Percentiles rank a stretch among this genome's conserved stretches.
Evolutionary conservation across 2,113 vertebrate genomes (phyloP).

Genomic region (Setophaga coronata): DNA sequence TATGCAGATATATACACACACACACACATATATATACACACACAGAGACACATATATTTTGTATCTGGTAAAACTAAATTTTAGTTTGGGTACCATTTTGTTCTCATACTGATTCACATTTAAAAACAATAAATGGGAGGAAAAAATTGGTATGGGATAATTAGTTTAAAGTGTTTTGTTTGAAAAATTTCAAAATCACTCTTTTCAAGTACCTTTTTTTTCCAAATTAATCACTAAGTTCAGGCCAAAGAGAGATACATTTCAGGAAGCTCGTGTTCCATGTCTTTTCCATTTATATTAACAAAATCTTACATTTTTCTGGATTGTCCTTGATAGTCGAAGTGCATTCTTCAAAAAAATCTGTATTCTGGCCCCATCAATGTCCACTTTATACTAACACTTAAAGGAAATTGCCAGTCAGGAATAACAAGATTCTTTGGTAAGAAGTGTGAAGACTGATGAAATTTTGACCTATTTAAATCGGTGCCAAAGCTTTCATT

Average conservation of each 20-base stretch:
- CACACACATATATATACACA: background rate
- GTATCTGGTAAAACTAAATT: background rate
- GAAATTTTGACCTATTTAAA: slow-evolving; percentile 2
- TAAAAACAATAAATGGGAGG: background rate
- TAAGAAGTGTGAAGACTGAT: background rate
- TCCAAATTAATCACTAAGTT: background rate
- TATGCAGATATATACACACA: background rate
- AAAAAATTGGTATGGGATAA: background rate
- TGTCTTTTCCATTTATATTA: background rate
- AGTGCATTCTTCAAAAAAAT: background rate
- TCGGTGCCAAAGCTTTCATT: background rate
- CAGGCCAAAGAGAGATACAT: background rate
- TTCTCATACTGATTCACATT: background rate
- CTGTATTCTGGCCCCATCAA: background rate
- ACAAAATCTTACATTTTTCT: background rate
- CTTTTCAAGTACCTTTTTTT: background rate
- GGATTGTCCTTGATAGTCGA: background rate
- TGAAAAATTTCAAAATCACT: background rate
- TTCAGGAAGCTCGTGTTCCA: background rate
- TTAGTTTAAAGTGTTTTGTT: background rate
- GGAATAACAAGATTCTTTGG: background rate
- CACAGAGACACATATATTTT: background rate
- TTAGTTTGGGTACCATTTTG: background rate
- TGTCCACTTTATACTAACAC: background rate
- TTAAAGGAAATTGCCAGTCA: background rate